phyloP scores from a whole-genome alignment of 2,113 vertebrate genomes.

The Parus major region DNA sequence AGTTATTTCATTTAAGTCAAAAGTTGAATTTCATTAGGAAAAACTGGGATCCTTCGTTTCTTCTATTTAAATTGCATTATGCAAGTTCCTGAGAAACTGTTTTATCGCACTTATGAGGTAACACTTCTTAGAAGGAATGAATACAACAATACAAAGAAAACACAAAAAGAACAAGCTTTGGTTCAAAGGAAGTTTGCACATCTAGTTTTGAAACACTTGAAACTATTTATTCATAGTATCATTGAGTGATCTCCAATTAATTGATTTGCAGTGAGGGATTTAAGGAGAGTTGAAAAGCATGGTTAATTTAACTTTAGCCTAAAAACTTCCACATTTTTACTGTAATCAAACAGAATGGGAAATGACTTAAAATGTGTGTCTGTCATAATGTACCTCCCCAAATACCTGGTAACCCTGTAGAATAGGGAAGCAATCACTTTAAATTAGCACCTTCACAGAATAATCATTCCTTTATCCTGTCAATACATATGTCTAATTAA shows the following conservation, averaged over 20 bases:
- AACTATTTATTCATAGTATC: not conserved
- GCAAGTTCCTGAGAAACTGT: not conserved
- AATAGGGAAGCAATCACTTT: not conserved
- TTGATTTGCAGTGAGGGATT: not conserved
- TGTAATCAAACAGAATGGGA: not conserved
- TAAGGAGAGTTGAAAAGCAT: not conserved
- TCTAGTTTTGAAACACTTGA: not conserved
- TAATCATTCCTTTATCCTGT: not conserved
- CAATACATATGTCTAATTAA: not conserved
- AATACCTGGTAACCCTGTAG: not conserved
- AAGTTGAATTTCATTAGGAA: not conserved
- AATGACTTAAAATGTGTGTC: not conserved
- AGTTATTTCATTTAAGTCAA: not conserved
- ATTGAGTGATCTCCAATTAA: not conserved
- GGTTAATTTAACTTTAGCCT: not conserved
- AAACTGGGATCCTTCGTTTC: not conserved
- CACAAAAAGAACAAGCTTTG: not conserved
- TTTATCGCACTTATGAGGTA: not conserved
- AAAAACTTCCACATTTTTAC: not conserved
- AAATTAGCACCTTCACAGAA: not conserved
- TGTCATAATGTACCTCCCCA: not conserved
- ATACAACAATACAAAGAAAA: not conserved
- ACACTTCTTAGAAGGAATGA: not conserved
- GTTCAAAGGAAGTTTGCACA: not conserved
- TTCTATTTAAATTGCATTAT: not conserved